These are phyloP conservation scores for Archips xylosteana DNA, from an alignment of 2,888 invertebrate genomes.

Conservation along the genomic window DNA sequence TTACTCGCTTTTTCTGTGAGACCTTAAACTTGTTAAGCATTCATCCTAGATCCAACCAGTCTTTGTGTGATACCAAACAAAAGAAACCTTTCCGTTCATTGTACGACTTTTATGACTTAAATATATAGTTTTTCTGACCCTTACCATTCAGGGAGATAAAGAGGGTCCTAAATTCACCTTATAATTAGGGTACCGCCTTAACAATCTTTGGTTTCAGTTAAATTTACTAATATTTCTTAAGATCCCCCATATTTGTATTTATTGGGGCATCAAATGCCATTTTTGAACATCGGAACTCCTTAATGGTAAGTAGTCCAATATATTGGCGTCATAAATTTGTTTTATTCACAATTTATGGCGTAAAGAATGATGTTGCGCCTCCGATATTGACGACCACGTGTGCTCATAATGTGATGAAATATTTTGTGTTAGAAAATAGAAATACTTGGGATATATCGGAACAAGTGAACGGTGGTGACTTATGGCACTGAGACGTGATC, in stretches of 20 bases:
- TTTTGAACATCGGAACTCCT: slow-evolving; percentile 3
- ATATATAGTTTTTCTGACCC: slow-evolving; percentile 23
- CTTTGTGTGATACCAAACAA: slow-evolving; percentile 11
- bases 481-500: too few relatives aligned
- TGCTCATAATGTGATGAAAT: background rate
- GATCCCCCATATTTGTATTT: slow-evolving; percentile 22
- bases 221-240: background rate
- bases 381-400: slow-evolving; percentile 1
- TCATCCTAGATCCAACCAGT: background rate
- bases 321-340: slow-evolving; percentile 3
- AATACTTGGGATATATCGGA: background rate
- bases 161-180: background rate
- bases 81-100: slow-evolving; percentile 19
- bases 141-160: slow-evolving; percentile 10
- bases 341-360: slow-evolving; percentile 6
- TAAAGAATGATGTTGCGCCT: background rate
- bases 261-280: slow-evolving; percentile 14
- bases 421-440: background rate
- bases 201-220: background rate
- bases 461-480: background rate
- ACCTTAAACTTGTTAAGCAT: background rate
- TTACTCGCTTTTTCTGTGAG: background rate
- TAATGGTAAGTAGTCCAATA: slow-evolving; percentile 12
- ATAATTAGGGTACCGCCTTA: slow-evolving; percentile 13
- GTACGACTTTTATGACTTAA: slow-evolving; percentile 22